A percentile compares a stretch with the other conserved stretches of the same genome.
Conservation (phyloP, 1,140 invertebrate species). For the Philaenus spumarius region DNA sequence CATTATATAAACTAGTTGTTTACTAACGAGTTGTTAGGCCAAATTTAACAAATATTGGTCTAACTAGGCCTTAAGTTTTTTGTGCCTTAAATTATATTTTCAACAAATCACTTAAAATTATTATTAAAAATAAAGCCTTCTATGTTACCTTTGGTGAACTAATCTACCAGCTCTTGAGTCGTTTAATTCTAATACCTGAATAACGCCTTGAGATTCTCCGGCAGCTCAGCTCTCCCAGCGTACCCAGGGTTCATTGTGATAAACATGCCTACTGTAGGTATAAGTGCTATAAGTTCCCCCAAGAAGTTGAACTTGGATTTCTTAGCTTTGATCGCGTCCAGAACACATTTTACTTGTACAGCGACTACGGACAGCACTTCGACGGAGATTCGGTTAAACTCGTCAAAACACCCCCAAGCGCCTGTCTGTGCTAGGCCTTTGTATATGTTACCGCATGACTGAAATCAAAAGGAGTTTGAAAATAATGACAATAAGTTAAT, state of each 20-base stretch:
- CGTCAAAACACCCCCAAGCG: constrained; percentile 95
- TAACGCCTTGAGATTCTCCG: constrained; percentile 69
- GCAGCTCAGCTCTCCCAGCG: constrained; percentile 77
- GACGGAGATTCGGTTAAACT: constrained; percentile 90
- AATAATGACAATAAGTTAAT: too few relatives aligned
- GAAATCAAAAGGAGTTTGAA: too few relatives aligned
- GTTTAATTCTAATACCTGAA: too few relatives aligned
- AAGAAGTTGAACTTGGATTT: constrained; percentile 76
- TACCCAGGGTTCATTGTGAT: constrained; percentile 95
- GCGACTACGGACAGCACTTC: constrained; percentile 91
- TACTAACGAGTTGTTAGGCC: too few relatives aligned
- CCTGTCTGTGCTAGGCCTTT: constrained; percentile 87
- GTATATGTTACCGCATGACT: constrained; percentile 86
- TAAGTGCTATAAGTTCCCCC: constrained; percentile 68
- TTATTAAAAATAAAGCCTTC: too few relatives aligned
- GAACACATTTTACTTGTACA: constrained; percentile 72
- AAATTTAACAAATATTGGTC: too few relatives aligned
- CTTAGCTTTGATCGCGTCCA: constrained; percentile 78
- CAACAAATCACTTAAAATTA: too few relatives aligned
- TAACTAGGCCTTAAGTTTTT: too few relatives aligned
- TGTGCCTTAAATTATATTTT: too few relatives aligned
- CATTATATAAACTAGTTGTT: too few relatives aligned
- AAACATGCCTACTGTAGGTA: constrained; percentile 80
- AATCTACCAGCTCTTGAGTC: too few relatives aligned
- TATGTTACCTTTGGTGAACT: too few relatives aligned